Percentiles rank a stretch among this genome's conserved stretches.
Conservation (phyloP, 2,113 vertebrate genomes). For the Philantomba maxwellii region DNA sequence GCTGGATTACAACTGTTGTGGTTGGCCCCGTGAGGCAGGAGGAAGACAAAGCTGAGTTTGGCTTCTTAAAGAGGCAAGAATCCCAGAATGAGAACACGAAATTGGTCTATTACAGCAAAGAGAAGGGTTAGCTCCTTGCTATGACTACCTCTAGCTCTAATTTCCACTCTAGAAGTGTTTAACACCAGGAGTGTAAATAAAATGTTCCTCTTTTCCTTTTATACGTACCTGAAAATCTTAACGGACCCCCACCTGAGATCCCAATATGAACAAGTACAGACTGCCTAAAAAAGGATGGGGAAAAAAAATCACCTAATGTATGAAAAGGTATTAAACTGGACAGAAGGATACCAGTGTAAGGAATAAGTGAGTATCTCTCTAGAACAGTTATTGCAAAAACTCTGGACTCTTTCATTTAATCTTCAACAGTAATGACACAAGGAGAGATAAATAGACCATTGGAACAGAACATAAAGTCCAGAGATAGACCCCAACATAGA, state of each 20-base stretch:
- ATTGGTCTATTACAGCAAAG: neutral
- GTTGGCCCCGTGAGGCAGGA: neutral
- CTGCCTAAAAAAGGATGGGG: neutral
- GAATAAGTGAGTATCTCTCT: neutral
- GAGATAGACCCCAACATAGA: neutral
- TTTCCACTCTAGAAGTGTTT: neutral
- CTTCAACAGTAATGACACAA: neutral
- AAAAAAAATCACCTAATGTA: neutral
- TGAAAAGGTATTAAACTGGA: neutral
- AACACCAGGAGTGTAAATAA: neutral
- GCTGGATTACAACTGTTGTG: neutral
- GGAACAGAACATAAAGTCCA: neutral
- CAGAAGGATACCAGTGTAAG: neutral
- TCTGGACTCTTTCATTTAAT: neutral
- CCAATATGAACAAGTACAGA: constrained; percentile 3
- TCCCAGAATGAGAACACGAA: neutral
- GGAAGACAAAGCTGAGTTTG: neutral
- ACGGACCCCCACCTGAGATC: neutral
- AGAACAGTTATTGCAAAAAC: neutral
- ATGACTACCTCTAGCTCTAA: neutral
- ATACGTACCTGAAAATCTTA: constrained; percentile 13
- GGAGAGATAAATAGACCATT: neutral
- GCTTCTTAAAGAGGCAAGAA: constrained; percentile 3
- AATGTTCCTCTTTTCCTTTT: neutral
- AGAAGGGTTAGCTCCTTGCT: neutral